A percentile compares a stretch with the other conserved stretches of the same genome.
These are phyloP conservation scores for Hycleus phaleratus DNA, from an alignment of 1,140 invertebrate genomes.

Conservation along the genomic window DNA sequence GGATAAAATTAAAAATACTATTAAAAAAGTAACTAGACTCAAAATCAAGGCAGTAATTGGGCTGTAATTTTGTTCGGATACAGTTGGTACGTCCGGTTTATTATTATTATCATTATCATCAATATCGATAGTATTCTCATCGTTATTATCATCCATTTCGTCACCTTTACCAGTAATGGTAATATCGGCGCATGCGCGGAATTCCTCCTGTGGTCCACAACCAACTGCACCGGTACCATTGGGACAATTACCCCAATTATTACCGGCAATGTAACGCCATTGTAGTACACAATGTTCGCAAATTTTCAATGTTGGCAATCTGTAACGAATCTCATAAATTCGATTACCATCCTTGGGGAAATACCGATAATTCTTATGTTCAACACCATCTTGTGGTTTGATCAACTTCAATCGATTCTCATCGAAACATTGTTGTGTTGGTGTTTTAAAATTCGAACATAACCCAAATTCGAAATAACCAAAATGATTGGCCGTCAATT, in stretches of 20 bases:
- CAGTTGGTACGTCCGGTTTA: constrained; percentile 3
- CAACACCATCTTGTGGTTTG: constrained; percentile 34
- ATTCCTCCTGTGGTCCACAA: constrained; percentile 81
- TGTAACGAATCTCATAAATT: constrained; percentile 59
- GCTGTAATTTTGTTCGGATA: constrained; percentile 27
- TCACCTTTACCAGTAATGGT: constrained; percentile 46
- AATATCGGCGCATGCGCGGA: constrained; percentile 78
- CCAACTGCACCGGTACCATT: constrained; percentile 66
- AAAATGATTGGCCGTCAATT: constrained; percentile 70
- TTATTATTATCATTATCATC: not conserved
- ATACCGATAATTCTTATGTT: constrained; percentile 46
- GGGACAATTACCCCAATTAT: constrained; percentile 68
- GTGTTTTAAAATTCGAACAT: constrained; percentile 56
- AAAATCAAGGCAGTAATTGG: constrained; percentile 33
- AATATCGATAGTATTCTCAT: not conserved
- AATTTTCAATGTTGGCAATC: constrained; percentile 44
- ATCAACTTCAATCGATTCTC: constrained; percentile 54
- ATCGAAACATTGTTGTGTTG: constrained; percentile 70
- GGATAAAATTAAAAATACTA: constrained; percentile 38
- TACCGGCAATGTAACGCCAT: constrained; percentile 74
- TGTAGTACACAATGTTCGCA: constrained; percentile 74
- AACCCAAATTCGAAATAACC: constrained; percentile 85
- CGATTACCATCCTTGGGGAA: constrained; percentile 70
- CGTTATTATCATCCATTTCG: constrained; percentile 15
- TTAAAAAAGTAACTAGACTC: constrained; percentile 38